Evolutionary conservation across 2,888 invertebrate genomes (phyloP).

Genomic region (Himalopsyche anomala): DNA sequence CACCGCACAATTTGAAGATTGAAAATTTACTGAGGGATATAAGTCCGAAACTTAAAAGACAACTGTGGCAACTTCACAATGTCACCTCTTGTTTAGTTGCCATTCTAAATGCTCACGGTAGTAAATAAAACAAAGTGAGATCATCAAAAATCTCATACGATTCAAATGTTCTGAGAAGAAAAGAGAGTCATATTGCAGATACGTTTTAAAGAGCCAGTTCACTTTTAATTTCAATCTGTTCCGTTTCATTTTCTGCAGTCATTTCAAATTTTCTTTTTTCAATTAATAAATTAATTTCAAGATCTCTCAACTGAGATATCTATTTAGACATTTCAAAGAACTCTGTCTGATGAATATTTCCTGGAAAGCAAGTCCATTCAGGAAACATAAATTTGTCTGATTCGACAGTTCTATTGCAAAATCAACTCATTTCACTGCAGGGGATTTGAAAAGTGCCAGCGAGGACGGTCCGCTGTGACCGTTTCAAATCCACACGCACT

Average conservation of each 20-base stretch:
- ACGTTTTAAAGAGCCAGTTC: neutral
- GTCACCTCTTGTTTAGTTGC: neutral
- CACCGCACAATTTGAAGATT: neutral
- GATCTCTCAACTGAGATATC: neutral
- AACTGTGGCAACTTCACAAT: neutral
- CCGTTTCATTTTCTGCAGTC: neutral
- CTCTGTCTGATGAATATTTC: neutral
- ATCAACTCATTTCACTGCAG: slow-evolving; percentile 6
- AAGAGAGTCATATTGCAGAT: neutral
- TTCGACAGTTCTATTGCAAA: neutral
- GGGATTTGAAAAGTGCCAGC: neutral
- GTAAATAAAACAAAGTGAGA: too few relatives aligned
- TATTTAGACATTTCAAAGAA: neutral
- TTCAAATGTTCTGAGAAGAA: neutral
- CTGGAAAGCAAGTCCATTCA: neutral
- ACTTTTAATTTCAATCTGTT: neutral
- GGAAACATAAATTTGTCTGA: neutral
- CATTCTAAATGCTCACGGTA: too few relatives aligned
- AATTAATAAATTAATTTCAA: slow-evolving; percentile 29
- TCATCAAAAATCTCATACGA: neutral
- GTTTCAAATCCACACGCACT: neutral
- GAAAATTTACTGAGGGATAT: neutral
- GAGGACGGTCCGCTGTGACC: neutral
- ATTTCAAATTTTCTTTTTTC: neutral
- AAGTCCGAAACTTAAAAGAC: neutral